Conservation (phyloP, 1,140 invertebrate genomes). For the Anastrepha ludens region DNA sequence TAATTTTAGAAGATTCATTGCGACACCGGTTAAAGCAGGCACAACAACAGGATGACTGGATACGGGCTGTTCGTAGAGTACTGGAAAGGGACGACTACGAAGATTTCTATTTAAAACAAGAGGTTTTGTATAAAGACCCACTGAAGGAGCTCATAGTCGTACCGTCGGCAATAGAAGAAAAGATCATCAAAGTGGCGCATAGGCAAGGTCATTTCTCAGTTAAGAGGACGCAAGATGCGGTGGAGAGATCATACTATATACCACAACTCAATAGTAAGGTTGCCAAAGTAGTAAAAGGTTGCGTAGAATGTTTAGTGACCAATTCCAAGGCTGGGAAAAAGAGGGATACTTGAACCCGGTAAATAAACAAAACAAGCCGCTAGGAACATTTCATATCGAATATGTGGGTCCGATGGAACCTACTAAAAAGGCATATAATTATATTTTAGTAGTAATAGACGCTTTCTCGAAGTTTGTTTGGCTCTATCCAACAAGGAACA, state of each 20-base stretch:
- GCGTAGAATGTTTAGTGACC: not conserved
- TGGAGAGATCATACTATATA: not conserved
- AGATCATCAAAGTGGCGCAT: conserved; percentile 4
- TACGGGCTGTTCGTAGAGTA: too few relatives aligned
- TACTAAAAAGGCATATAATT: not conserved
- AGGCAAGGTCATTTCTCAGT: not conserved
- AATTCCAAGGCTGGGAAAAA: not conserved
- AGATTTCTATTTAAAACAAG: too few relatives aligned
- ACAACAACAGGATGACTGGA: too few relatives aligned
- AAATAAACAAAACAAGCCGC: not conserved
- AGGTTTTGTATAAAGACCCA: not conserved
- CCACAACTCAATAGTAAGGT: not conserved
- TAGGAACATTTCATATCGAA: not conserved
- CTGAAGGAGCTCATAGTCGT: conserved; percentile 14
- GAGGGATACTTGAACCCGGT: not conserved
- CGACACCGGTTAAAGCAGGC: too few relatives aligned
- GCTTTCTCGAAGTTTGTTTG: not conserved
- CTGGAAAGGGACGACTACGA: too few relatives aligned
- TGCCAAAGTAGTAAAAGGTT: not conserved
- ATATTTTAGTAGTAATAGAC: not conserved
- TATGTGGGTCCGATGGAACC: not conserved
- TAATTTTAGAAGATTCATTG: too few relatives aligned
- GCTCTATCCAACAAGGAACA: not conserved
- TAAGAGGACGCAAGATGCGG: not conserved
- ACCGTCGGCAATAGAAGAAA: not conserved